Evolutionary conservation across 2,113 vertebrate species (phyloP).

Genomic region (Pungitius pungitius): DNA sequence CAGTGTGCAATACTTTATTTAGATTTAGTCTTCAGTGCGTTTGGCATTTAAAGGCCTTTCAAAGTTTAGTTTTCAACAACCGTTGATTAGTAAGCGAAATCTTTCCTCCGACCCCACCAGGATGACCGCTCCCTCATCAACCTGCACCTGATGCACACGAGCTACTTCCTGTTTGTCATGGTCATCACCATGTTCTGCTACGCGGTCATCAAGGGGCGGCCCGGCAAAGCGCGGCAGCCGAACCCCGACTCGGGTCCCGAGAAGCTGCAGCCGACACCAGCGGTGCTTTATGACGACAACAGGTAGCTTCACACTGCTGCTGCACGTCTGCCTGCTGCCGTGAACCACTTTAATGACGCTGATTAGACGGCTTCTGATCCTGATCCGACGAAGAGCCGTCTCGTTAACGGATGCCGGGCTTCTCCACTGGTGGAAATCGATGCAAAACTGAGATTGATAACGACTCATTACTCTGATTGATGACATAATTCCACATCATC

Average conservation of each 20-base stretch:
- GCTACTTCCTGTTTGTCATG: slow-evolving; percentile 99
- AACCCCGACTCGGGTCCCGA: slow-evolving; percentile 92
- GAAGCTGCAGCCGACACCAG: slow-evolving; percentile 84
- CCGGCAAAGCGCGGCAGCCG: slow-evolving; percentile 92
- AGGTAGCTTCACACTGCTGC: slow-evolving; percentile 58
- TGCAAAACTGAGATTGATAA: too few species aligned
- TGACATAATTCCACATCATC: too few species aligned
- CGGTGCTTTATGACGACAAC: slow-evolving; percentile 66
- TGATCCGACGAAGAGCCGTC: too few species aligned
- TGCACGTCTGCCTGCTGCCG: slow-evolving; percentile 14
- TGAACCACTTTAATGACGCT: not conserved
- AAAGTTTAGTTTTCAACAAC: not conserved
- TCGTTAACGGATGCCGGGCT: too few species aligned
- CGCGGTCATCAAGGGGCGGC: slow-evolving; percentile 96
- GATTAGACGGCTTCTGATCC: too few species aligned
- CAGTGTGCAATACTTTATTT: not conserved
- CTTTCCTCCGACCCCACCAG: slow-evolving; percentile 70
- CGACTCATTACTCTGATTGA: too few species aligned
- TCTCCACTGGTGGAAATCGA: too few species aligned
- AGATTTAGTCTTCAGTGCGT: not conserved
- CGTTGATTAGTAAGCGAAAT: too few species aligned
- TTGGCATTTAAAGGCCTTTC: not conserved
- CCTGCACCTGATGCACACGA: slow-evolving; percentile 98
- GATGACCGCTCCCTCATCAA: slow-evolving; percentile 99
- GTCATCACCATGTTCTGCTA: slow-evolving; percentile 99